Evolutionary conservation across 2,113 vertebrate genomes (phyloP), one percentile per base, ranked within the genome.

Genomic region (Corvus moneduloides): DNA sequence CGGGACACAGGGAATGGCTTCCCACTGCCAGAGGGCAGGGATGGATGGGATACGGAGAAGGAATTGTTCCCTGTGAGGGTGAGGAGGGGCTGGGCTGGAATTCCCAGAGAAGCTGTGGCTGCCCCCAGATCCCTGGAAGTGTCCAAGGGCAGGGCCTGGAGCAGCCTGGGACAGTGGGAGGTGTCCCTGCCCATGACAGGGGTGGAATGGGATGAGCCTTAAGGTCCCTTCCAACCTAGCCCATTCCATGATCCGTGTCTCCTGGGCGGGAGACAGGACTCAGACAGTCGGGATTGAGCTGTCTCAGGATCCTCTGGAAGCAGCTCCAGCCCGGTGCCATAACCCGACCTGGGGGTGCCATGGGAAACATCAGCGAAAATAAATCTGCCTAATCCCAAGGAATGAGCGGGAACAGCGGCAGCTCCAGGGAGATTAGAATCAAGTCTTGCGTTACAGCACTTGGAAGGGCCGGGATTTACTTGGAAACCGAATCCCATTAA

Each of bases 401-500:
- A 61, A 96, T 93, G 97, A 97, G 98, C 97, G 54, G 63, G 95
- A 95, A 73, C 98, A 96, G 98, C 97, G 90, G 97, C 98, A 97
- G 98, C 96, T 97, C 85, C 95, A 26, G 80, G 91, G 82, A 55
- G 97, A 98, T 98, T 97, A 97, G 97, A 97, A 91, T 87, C 90
- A 86, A 91, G 97, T 87, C 77, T 96, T 93, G 94, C 89, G 33
- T 97, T 96, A 97, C 96, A 83, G 96, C 95, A 15, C 97, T 96
- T 97, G 97, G 96, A 98, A 96, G 94, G 91, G 92, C 93, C 68
- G 93, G 91, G 93, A 84, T 96, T 96, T 96, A 93, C 97, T 96
- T 77, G 93, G 98, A 98, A 98, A 98, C 91, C 27, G 90, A 98
- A 97, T 95, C 83, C 85, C 95, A 67, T 91, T 98, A 97, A 98